These are phyloP conservation scores for Trachurus trachurus DNA, from an alignment of 2,797 vertebrate species.

Conservation along the genomic window DNA sequence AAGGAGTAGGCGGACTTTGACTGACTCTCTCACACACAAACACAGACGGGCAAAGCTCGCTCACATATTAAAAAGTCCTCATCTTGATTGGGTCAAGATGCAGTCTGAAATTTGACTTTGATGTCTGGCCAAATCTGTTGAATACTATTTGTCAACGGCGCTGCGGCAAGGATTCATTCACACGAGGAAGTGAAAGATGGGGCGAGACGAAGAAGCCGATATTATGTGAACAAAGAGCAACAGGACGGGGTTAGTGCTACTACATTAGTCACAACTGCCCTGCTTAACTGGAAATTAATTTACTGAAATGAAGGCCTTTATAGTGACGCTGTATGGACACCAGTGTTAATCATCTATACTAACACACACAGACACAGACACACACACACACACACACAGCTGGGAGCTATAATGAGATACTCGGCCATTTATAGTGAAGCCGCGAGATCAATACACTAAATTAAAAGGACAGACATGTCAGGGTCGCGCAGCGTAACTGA, in stretches of 20 bases:
- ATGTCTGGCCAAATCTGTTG: conserved; percentile 40
- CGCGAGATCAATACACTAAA: conserved; percentile 69
- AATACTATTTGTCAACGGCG: conserved; percentile 21
- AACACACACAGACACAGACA: conserved; percentile 8
- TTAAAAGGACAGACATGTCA: conserved; percentile 66
- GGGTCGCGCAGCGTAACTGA: conserved; percentile 52
- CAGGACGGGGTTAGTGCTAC: conserved; percentile 22
- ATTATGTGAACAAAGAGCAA: conserved; percentile 11
- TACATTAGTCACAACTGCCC: conserved; percentile 32
- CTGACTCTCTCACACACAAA: conserved; percentile 24
- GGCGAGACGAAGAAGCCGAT: not conserved
- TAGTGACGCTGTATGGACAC: conserved; percentile 27
- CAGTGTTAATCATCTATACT: conserved; percentile 52
- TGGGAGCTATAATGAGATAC: conserved; percentile 55
- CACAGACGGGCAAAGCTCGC: not conserved
- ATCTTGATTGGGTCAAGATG: conserved; percentile 35
- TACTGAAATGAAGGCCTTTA: conserved; percentile 51
- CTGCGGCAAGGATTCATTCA: conserved; percentile 17
- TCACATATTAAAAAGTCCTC: conserved; percentile 16
- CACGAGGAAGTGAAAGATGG: conserved; percentile 27
- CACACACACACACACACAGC: conserved; percentile 6
- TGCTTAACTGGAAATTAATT: conserved; percentile 56
- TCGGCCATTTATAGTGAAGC: conserved; percentile 50
- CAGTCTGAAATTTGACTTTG: conserved; percentile 30
- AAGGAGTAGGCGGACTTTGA: conserved; percentile 20